These are phyloP conservation scores for Troides helena DNA, from an alignment of 2,888 invertebrate species.

Conservation along the genomic window DNA sequence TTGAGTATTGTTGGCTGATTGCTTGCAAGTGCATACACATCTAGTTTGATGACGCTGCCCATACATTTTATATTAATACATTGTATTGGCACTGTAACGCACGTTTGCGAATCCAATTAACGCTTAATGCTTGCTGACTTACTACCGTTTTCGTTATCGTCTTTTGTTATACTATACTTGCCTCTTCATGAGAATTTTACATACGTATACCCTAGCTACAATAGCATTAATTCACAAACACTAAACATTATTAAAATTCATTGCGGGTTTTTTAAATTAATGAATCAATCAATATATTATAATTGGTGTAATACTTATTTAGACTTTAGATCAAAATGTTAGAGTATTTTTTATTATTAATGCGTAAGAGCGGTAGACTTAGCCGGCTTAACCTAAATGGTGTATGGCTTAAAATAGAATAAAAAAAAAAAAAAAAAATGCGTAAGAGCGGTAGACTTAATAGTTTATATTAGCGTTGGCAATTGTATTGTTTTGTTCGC, in stretches of 20 bases:
- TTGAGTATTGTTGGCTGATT: constrained; percentile 70
- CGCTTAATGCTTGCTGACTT: constrained; percentile 30
- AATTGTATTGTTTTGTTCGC: constrained; percentile 65
- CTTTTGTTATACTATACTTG: constrained; percentile 12
- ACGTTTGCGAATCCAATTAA: constrained; percentile 51
- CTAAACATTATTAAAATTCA: not conserved
- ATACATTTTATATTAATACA: constrained; percentile 43
- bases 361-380: constrained; percentile 36
- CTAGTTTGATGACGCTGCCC: constrained; percentile 41
- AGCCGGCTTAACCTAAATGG: not conserved
- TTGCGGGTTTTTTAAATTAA: too few species aligned
- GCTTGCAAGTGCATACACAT: constrained; percentile 50
- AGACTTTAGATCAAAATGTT: not conserved
- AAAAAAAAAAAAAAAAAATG: not conserved
- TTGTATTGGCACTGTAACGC: constrained; percentile 46
- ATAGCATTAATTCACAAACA: not conserved
- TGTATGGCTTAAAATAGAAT: too few species aligned
- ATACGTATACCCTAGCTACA: not conserved
- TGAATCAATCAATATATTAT: too few species aligned
- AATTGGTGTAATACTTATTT: not conserved
- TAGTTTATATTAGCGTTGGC: constrained; percentile 38
- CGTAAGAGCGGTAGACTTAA: constrained; percentile 37
- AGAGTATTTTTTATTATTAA: not conserved
- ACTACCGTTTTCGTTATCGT: constrained; percentile 39
- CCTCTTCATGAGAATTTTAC: constrained; percentile 3